Conservation (phyloP, 2,113 vertebrate species). For the Mus spicilegus region DNA sequence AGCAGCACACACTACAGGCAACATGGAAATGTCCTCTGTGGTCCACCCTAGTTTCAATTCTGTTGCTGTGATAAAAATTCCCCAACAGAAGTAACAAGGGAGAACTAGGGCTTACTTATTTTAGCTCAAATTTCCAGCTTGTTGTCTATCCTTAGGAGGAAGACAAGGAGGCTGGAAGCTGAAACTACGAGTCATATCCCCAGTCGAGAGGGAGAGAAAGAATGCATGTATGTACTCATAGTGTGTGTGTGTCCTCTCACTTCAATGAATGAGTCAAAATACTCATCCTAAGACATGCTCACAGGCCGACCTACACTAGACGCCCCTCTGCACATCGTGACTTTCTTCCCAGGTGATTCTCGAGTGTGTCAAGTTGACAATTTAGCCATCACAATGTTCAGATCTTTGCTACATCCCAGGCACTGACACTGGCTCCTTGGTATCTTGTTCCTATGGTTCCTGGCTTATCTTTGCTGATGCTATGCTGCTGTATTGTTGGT, state of each 20-base stretch:
- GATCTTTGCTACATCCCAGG: too few species aligned
- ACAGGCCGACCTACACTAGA: not conserved
- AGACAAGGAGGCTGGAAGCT: not conserved
- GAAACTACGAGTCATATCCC: not conserved
- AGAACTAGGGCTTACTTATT: not conserved
- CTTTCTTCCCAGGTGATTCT: not conserved
- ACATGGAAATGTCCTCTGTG: not conserved
- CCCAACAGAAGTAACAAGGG: not conserved
- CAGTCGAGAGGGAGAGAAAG: not conserved
- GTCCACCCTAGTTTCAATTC: not conserved
- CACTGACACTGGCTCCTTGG: not conserved
- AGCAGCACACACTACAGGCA: not conserved
- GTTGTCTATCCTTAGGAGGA: not conserved
- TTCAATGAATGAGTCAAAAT: too few species aligned
- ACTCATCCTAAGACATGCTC: too few species aligned
- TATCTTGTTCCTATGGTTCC: not conserved
- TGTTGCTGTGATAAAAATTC: not conserved
- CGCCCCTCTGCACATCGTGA: not conserved
- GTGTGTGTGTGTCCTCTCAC: too few species aligned
- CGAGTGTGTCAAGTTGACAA: not conserved
- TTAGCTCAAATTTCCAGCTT: too few species aligned
- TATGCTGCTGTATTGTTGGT: not conserved
- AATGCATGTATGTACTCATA: not conserved
- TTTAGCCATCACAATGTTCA: not conserved
- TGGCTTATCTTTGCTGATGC: rapidly evolving